Evolutionary conservation across 37 sponge, comb jelly and placozoan genomes (phyloP).

Genomic region (Lycopodina hypogea): DNA sequence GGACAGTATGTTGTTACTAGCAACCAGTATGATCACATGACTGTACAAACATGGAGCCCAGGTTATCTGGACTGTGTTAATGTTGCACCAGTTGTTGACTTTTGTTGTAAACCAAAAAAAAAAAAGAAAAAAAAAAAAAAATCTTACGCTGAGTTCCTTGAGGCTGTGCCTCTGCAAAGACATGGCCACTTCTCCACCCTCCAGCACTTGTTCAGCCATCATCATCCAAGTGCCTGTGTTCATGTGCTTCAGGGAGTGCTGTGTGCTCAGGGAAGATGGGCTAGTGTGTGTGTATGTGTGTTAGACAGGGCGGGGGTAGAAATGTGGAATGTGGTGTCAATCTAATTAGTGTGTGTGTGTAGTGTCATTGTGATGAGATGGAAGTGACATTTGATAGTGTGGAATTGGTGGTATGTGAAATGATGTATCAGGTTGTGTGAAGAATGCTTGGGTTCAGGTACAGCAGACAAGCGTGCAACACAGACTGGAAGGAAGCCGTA

Average conservation of each 20-base stretch:
- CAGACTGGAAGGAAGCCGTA: too few species aligned
- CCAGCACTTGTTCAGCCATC: constrained; percentile 24
- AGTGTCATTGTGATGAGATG: too few species aligned
- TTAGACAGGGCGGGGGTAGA: background rate
- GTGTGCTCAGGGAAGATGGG: constrained; percentile 7
- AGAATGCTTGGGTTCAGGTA: too few species aligned
- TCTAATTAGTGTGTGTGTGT: background rate
- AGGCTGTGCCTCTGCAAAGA: constrained; percentile 33
- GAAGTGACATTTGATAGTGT: background rate
- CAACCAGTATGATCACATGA: too few species aligned
- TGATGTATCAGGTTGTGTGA: too few species aligned
- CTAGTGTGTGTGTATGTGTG: constrained; percentile 21
- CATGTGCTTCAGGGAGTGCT: constrained; percentile 38
- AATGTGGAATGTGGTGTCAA: background rate
- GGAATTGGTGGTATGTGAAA: background rate
- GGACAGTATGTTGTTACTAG: too few species aligned
- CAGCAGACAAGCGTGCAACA: too few species aligned
- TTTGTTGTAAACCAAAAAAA: too few species aligned
- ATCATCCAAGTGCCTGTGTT: constrained; percentile 44
- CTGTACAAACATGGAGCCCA: too few species aligned
- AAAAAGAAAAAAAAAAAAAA: too few species aligned
- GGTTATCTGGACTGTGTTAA: too few species aligned
- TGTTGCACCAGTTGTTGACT: too few species aligned
- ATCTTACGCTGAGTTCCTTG: constrained; percentile 32
- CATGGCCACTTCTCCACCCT: constrained; percentile 13